These are phyloP conservation scores for Incurvaria masculella DNA, from an alignment of 2,888 invertebrate genomes.

Conservation along the genomic window DNA sequence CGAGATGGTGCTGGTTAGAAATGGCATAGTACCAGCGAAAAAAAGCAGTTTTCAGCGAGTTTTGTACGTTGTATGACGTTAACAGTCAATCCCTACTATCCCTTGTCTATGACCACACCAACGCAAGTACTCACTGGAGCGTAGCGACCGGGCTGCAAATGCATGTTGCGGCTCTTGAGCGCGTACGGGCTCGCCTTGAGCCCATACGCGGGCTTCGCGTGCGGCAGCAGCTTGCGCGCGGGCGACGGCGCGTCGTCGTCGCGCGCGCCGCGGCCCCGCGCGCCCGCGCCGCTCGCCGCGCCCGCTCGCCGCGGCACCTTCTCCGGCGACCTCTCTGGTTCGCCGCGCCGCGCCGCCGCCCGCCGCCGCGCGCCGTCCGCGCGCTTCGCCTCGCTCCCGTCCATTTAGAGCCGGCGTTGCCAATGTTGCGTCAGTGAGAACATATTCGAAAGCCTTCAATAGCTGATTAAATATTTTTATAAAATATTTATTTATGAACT, in stretches of 20 bases:
- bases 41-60: too few species aligned
- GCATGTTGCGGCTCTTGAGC: slow-evolving; percentile 48
- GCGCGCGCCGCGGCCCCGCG: slow-evolving; percentile 42
- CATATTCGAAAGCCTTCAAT: slow-evolving; percentile 3
- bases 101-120: too few species aligned
- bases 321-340: slow-evolving; percentile 52
- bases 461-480: not conserved
- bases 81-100: too few species aligned
- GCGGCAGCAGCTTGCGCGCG: slow-evolving; percentile 52
- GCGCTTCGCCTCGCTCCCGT: slow-evolving; percentile 37
- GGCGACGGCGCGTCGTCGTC: slow-evolving; percentile 47
- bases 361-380: slow-evolving; percentile 46
- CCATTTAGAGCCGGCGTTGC: slow-evolving; percentile 49
- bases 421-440: slow-evolving; percentile 39
- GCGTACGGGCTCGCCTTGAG: slow-evolving; percentile 49
- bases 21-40: too few species aligned
- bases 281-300: slow-evolving; percentile 39
- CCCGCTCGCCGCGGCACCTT: slow-evolving; percentile 46
- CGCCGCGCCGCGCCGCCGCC: slow-evolving; percentile 50
- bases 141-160: slow-evolving; percentile 49
- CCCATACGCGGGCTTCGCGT: slow-evolving; percentile 41
- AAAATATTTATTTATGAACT: slow-evolving; percentile 1
- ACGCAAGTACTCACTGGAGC: slow-evolving; percentile 35
- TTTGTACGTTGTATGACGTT: too few species aligned
- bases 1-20: too few species aligned